phyloP scores from a whole-genome alignment of 2,888 invertebrate genomes.

The Ischnus inquisitorius region DNA sequence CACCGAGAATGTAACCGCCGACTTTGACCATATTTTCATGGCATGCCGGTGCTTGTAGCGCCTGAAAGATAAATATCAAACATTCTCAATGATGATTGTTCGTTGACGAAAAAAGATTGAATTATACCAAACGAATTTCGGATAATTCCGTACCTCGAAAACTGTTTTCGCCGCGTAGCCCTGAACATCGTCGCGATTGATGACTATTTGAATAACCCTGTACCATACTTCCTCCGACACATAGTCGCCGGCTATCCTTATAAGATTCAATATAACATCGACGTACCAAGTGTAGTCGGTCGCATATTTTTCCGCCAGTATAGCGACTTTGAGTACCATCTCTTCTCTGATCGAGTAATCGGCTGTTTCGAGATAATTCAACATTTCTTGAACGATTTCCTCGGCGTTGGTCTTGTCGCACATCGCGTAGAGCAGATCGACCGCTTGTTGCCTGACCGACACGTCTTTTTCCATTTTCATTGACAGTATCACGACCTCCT shows the following conservation, averaged over 20 bases:
- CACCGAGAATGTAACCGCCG: constrained; percentile 99
- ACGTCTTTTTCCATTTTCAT: constrained; percentile 99
- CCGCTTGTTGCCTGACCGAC: constrained; percentile 98
- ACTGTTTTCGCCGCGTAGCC: constrained; percentile 99
- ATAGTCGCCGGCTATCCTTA: constrained; percentile 99
- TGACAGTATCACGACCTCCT: constrained; percentile 99
- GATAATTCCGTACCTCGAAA: constrained; percentile 92
- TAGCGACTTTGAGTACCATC: constrained; percentile 99
- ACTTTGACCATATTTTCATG: constrained; percentile 99
- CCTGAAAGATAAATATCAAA: constrained; percentile 86
- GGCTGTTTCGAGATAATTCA: constrained; percentile 99
- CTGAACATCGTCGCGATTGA: constrained; percentile 99
- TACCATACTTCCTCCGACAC: constrained; percentile 99
- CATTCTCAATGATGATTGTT: neutral
- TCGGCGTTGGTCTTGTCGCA: constrained; percentile 99
- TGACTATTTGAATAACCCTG: constrained; percentile 99
- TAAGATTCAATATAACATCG: constrained; percentile 99
- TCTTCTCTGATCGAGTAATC: constrained; percentile 99
- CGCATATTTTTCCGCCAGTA: constrained; percentile 99
- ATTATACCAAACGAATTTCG: constrained; percentile 7
- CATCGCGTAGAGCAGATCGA: constrained; percentile 99
- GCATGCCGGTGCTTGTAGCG: constrained; percentile 99
- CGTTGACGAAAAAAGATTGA: no score
- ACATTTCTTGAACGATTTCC: constrained; percentile 99
- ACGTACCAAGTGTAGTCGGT: constrained; percentile 99